Percentiles rank a stretch among this genome's conserved stretches.
phyloP scores from a whole-genome alignment of 2,113 vertebrate genomes.

The Mormoops blainvillei region DNA sequence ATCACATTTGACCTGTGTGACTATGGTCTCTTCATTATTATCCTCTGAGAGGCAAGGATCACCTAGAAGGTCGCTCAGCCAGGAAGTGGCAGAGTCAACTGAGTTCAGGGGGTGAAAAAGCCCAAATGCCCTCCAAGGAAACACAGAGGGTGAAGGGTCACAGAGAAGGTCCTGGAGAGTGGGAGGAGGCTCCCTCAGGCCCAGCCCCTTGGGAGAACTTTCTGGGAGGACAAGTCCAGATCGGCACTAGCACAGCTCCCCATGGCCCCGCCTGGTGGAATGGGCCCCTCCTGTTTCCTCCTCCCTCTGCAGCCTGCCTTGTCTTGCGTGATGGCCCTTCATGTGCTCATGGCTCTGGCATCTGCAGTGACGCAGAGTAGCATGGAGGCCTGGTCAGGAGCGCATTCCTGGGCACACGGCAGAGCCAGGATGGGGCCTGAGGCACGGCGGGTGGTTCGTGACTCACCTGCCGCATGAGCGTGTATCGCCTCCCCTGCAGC shows the following conservation, averaged over 20 bases:
- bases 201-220: background rate
- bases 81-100: background rate
- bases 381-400: background rate
- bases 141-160: background rate
- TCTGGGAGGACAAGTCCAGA: background rate
- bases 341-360: background rate
- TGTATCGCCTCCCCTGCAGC: background rate
- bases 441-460: background rate
- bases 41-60: background rate
- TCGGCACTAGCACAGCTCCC: background rate
- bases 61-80: background rate
- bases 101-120: background rate
- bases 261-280: background rate
- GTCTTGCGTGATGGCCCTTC: rapidly evolving
- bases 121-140: background rate
- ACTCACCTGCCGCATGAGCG: background rate
- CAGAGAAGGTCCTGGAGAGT: background rate
- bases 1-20: background rate
- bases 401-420: background rate
- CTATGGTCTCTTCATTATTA: background rate
- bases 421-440: background rate
- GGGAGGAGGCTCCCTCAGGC: rapidly evolving
- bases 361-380: background rate
- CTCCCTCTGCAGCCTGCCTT: background rate
- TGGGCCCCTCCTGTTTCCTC: background rate